phyloP scores from a whole-genome alignment of 2,113 vertebrate genomes.

The Amphiprion ocellaris region DNA sequence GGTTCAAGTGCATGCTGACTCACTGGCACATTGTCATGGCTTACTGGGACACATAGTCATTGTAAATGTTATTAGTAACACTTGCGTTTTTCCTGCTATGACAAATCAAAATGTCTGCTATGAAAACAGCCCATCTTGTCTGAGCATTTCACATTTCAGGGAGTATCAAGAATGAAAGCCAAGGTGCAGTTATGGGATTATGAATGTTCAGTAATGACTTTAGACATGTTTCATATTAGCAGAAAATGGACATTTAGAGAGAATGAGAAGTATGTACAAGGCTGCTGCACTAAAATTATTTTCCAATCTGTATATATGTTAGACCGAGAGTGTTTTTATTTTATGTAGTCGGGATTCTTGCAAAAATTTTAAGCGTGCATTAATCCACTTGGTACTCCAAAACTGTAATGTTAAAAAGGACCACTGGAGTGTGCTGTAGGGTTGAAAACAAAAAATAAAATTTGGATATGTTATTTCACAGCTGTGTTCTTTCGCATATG shows the following conservation, averaged over 20 bases:
- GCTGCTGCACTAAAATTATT: not conserved
- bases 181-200: not conserved
- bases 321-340: not conserved
- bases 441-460: slow-evolving; percentile 19
- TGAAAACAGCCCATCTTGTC: not conserved
- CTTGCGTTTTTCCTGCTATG: not conserved
- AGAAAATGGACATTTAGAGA: not conserved
- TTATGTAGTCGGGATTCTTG: not conserved
- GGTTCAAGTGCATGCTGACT: not conserved
- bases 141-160: not conserved
- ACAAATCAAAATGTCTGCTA: slow-evolving; percentile 4
- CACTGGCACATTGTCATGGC: not conserved
- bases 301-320: not conserved
- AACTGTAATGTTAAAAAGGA: slow-evolving; percentile 27
- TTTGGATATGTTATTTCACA: slow-evolving; percentile 43
- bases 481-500: slow-evolving; percentile 53
- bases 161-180: not conserved
- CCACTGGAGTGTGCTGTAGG: slow-evolving; percentile 61
- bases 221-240: not conserved
- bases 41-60: not conserved
- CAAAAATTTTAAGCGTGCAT: not conserved
- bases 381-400: not conserved
- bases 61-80: not conserved
- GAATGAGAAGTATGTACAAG: not conserved
- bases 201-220: not conserved